Evolutionary conservation across 2,888 invertebrate species (phyloP).

Genomic region (Drosophila antonietae): DNA sequence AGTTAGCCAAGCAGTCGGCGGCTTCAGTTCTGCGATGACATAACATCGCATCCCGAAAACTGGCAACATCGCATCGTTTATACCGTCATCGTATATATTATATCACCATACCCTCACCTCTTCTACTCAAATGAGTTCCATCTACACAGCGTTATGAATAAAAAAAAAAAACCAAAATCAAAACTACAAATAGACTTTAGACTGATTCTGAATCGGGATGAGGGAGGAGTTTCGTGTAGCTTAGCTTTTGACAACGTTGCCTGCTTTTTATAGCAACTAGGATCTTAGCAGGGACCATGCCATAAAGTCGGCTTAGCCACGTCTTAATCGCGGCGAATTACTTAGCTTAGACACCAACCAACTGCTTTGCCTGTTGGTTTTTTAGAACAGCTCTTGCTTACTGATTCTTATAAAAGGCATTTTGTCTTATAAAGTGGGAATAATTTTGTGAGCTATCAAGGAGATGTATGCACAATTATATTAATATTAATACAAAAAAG

Average conservation of each 20-base stretch:
- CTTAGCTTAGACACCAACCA: background rate
- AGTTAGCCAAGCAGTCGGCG: background rate
- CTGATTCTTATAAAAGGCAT: background rate
- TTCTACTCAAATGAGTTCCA: background rate
- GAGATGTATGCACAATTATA: no score
- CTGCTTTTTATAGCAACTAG: background rate
- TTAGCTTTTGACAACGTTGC: background rate
- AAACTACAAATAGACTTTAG: no score
- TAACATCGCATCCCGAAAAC: background rate
- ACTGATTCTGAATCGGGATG: background rate
- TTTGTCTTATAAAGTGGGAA: background rate
- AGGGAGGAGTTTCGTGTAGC: background rate
- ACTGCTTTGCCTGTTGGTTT: background rate
- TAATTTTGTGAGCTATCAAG: background rate
- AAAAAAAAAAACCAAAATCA: background rate
- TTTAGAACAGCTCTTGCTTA: conserved; percentile 4
- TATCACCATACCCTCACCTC: background rate
- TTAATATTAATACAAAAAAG: no score
- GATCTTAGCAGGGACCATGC: conserved; percentile 1
- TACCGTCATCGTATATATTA: no score
- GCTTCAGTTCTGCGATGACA: background rate
- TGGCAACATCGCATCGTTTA: background rate
- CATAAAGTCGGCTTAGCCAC: background rate
- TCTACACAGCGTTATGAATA: background rate
- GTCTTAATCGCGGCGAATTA: conserved; percentile 24